phyloP scores from a whole-genome alignment of 2,888 invertebrate genomes.

The Frankliniella fusca region DNA sequence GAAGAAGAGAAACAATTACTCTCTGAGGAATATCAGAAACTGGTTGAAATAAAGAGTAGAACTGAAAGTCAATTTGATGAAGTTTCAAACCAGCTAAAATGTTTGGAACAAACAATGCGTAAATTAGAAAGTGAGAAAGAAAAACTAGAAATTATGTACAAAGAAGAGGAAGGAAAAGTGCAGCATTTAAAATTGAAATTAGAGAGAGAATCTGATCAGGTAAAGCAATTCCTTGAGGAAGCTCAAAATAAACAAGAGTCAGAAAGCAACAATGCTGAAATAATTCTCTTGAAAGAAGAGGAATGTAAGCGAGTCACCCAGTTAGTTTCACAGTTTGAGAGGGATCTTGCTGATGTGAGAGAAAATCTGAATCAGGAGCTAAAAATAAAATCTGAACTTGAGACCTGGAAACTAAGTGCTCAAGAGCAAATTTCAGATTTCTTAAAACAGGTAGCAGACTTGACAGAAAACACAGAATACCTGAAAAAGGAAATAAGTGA shows the following conservation, averaged over 20 bases:
- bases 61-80: not conserved
- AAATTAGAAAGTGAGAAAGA: not conserved
- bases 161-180: not conserved
- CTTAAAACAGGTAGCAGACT: not conserved
- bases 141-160: not conserved
- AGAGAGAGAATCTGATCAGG: too few species aligned
- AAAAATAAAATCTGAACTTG: slow-evolving; percentile 37
- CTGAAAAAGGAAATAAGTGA: not conserved
- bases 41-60: not conserved
- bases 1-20: slow-evolving; percentile 29
- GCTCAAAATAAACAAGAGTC: not conserved
- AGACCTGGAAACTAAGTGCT: not conserved
- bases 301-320: not conserved
- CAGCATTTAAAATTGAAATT: not conserved
- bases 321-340: not conserved
- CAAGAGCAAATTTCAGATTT: not conserved
- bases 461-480: not conserved
- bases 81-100: not conserved
- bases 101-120: not conserved
- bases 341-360: not conserved
- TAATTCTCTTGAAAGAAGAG: not conserved
- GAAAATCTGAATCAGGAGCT: slow-evolving; percentile 34
- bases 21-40: not conserved
- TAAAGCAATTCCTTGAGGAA: not conserved
- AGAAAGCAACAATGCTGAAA: not conserved